phyloP scores from a whole-genome alignment of 2,797 vertebrate genomes.

The Otolemur crassicaudatus region DNA sequence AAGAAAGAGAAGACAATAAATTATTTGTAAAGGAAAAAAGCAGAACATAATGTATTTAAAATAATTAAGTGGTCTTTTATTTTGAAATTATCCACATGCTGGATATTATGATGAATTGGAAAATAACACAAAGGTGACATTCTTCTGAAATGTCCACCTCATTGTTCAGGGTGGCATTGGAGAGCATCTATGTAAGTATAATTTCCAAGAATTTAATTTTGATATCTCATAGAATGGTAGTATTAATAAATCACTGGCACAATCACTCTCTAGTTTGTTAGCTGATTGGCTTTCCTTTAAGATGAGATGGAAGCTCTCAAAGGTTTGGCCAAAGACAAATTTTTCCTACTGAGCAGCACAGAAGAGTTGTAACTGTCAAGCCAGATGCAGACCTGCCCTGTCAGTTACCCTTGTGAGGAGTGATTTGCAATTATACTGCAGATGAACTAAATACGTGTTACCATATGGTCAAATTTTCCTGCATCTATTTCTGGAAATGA shows the following conservation, averaged over 20 bases:
- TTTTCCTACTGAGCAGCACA: neutral
- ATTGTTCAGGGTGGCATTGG: neutral
- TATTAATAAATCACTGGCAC: neutral
- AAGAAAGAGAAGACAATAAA: neutral
- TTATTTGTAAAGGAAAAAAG: neutral
- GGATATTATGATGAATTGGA: neutral
- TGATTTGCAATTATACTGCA: neutral
- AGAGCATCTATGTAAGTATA: neutral
- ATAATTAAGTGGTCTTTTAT: neutral
- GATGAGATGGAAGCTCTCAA: neutral
- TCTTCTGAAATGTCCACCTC: neutral
- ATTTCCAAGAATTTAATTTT: slow-evolving; percentile 21
- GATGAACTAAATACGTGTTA: neutral
- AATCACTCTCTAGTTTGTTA: neutral
- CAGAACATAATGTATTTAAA: neutral
- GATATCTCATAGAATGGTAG: neutral
- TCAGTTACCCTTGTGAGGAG: neutral
- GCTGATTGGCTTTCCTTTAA: neutral
- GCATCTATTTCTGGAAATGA: slow-evolving; percentile 14
- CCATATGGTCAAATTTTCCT: neutral
- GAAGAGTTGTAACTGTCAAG: neutral
- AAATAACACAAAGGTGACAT: neutral
- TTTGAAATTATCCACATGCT: neutral
- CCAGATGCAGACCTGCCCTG: no score
- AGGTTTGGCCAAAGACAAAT: neutral